Evolutionary conservation across 2,888 invertebrate species (phyloP), one percentile per base, ranked within the genome.

Genomic region (Himalopsyche tibetana): DNA sequence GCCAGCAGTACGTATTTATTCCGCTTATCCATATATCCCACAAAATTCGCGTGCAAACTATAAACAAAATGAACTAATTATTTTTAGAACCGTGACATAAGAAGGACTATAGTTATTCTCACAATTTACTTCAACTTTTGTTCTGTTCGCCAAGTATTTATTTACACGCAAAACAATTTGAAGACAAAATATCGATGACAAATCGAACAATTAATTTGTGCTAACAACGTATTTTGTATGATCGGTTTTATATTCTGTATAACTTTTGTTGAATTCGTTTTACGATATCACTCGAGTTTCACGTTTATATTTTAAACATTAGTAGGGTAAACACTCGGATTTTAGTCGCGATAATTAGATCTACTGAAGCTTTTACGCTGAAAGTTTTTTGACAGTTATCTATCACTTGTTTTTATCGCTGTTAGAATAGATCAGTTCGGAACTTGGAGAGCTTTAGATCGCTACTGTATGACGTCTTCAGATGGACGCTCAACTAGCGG

Each of bases 381-480:
- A 63, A 63, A 63, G 63, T 63, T 63, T 63, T 63, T 28, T 63
- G 63, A 63, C 63, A 63, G 63, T 63, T 63, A 63, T 63, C 63
- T 63, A 63, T 63, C 8, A 28, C 28, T 63, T 63, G 63, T 28
- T 63, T 63, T 63, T 19, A 19, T 63, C n/a, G 9, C 63, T 19
- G 63, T 63, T 63, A 63, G 51, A 51, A 51, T 51, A 51, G 63
- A 63, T 63, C 63, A 63, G 63, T 19, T 63, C 19, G 63, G 8
- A 63, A 63, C 63, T 9, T 63, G 19, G 19, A 51, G 63, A 63
- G 83, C 83, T 83, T 83, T 42, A n/a, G 74, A 40, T 83, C 69
- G 74, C 83, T 45, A 83, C 83, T 83, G 83, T 79, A 74, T 74
- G 83, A 83, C 83, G 83, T 83, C 83, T 83, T 83, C 38, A 74